Base-by-base conservation (phyloP, 2,888 invertebrate genomes). In the Mesorhabditis sp. region DNA sequence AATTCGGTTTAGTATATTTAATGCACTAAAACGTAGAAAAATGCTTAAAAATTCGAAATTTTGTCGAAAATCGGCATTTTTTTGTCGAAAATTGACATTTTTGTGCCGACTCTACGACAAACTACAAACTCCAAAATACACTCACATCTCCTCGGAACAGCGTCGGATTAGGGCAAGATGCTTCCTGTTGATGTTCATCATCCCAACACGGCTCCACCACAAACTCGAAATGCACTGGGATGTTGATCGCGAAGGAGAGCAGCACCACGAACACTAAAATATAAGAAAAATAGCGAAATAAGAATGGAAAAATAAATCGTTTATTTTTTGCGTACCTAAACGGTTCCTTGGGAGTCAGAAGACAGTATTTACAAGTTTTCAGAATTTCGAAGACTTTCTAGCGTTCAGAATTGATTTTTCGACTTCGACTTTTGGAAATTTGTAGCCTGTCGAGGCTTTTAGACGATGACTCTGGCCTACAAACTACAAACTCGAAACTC, bases 221-320 rank as follows among this genome's bases (percentile, higher is more conserved):
- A 70, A 83, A 82, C 68, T 84, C 84, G 71, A 83, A 81, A 67
- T 78, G 82, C 28, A 82, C 80, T 7, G 82, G 81, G 65, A 77
- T 79, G 70, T 83, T 83, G 65, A 84, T 72, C 10, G 74, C 67
- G 70, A 84, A 79, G 28, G 81, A 79, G 67, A 80, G 70, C 4
- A 76, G 66, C 43, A 83, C 79, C 5, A 83, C 72, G 28, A 74
- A 62, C 6, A 77, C 83, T 83, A 72, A 72, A 78, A 76, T 43
- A 43, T 13, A 50, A 50, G 1, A 50, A 50, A 50, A 50, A 10
- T 50, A 10, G n/a, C n/a, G n/a, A n/a, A n/a, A n/a, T n/a, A n/a
- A n/a, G n/a, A n/a, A n/a, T n/a, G n/a, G n/a, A n/a, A n/a, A n/a
- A n/a, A n/a, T n/a, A n/a, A n/a, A n/a, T n/a, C n/a, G n/a, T n/a